These are phyloP conservation scores for Leuciscus idus DNA, from an alignment of 2,113 vertebrate species.

Conservation along the genomic window DNA sequence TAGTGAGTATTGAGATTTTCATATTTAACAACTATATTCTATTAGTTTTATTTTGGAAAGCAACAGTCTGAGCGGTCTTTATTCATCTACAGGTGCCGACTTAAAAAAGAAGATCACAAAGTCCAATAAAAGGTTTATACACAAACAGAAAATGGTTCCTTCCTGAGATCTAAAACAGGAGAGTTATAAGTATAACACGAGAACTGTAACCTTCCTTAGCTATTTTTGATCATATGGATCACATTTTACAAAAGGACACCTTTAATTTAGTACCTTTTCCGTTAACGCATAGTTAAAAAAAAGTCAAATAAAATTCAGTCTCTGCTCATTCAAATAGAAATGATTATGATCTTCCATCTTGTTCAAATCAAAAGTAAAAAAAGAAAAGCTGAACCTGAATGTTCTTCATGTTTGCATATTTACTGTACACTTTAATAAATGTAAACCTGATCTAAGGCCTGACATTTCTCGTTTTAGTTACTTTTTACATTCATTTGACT, in stretches of 20 bases:
- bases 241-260: not conserved
- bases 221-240: not conserved
- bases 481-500: not conserved
- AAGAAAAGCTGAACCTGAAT: not conserved
- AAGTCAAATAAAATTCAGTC: not conserved
- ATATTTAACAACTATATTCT: not conserved
- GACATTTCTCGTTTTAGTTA: not conserved
- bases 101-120: constrained; percentile 80
- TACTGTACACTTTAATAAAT: not conserved
- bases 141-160: constrained; percentile 67
- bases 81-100: constrained; percentile 71
- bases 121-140: constrained; percentile 81
- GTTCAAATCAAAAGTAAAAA: not conserved
- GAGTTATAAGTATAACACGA: not conserved
- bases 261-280: not conserved
- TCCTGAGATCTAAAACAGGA: constrained; percentile 46
- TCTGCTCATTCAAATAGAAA: not conserved
- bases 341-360: not conserved
- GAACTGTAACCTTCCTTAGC: not conserved
- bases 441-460: not conserved
- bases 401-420: not conserved
- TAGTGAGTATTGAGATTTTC: constrained; percentile 78
- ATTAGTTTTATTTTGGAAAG: not conserved
- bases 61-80: not conserved
- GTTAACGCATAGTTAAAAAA: not conserved